These are phyloP conservation scores for Rosalia funebris DNA, from an alignment of 2,888 invertebrate species.

Conservation along the genomic window DNA sequence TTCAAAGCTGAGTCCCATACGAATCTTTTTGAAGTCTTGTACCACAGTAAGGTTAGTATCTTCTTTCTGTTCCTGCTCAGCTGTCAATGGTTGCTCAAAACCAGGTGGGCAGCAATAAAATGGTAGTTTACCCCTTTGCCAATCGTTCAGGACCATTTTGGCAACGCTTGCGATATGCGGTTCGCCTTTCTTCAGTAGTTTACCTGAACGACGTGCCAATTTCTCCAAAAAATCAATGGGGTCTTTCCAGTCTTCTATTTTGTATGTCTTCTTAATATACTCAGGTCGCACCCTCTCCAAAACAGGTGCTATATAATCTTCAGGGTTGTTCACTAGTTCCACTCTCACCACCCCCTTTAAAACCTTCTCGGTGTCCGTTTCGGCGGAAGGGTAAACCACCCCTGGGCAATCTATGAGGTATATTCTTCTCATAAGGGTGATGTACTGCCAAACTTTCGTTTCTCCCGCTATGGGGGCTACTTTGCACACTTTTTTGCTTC, in stretches of 20 bases:
- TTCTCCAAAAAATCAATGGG: conserved; percentile 91
- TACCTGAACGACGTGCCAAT: conserved; percentile 86
- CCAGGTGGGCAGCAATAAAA: conserved; percentile 92
- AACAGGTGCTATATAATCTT: conserved; percentile 91
- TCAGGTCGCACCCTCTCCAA: conserved; percentile 88
- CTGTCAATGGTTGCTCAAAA: conserved; percentile 74
- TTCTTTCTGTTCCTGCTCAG: conserved; percentile 49
- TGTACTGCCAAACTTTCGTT: conserved; percentile 99
- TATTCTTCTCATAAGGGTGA: conserved; percentile 96
- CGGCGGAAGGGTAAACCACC: conserved; percentile 96
- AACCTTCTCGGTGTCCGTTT: conserved; percentile 94
- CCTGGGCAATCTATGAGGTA: conserved; percentile 99
- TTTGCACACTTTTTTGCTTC: conserved; percentile 97
- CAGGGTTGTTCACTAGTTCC: conserved; percentile 92
- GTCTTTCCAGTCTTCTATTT: conserved; percentile 82
- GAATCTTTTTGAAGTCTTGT: conserved; percentile 86
- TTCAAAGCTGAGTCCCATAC: conserved; percentile 68
- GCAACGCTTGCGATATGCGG: conserved; percentile 90
- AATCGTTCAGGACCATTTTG: conserved; percentile 97
- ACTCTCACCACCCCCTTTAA: conserved; percentile 98
- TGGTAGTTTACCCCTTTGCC: conserved; percentile 97
- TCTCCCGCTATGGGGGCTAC: conserved; percentile 98
- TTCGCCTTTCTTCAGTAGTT: conserved; percentile 95
- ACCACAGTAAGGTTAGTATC: conserved; percentile 69
- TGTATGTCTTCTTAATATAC: conserved; percentile 91